These are phyloP conservation scores for Aphis craccivora DNA, from an alignment of 1,140 invertebrate species.

Conservation along the genomic window DNA sequence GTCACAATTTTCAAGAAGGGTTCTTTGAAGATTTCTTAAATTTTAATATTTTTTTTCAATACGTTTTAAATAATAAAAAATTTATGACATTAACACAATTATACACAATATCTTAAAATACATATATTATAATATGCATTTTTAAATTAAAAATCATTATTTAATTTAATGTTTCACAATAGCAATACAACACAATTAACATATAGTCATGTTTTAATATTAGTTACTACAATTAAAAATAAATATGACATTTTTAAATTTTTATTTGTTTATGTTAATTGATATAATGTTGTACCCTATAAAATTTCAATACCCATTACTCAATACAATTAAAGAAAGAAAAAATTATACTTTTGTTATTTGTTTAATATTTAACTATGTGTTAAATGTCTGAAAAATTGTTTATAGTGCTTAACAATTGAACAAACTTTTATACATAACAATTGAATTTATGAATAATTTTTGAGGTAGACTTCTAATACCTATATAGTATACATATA, in stretches of 20 bases:
- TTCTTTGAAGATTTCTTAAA: background rate
- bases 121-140: background rate
- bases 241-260: background rate
- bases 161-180: background rate
- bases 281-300: too few relatives aligned
- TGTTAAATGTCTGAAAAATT: too few relatives aligned
- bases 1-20: background rate
- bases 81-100: background rate
- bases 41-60: background rate
- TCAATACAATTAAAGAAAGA: background rate
- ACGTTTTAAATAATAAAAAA: background rate
- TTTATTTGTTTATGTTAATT: background rate
- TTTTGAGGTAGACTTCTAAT: background rate
- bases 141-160: background rate
- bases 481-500: too few relatives aligned
- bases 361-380: too few relatives aligned
- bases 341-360: background rate
- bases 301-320: background rate
- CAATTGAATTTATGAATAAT: too few relatives aligned
- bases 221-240: conserved; percentile 8
- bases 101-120: background rate
- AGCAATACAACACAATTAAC: background rate
- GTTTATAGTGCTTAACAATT: too few relatives aligned
- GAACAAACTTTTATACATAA: too few relatives aligned
- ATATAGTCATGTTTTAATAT: background rate